phyloP scores from a whole-genome alignment of 2,797 vertebrate species.

The Heterohyrax brucei region DNA sequence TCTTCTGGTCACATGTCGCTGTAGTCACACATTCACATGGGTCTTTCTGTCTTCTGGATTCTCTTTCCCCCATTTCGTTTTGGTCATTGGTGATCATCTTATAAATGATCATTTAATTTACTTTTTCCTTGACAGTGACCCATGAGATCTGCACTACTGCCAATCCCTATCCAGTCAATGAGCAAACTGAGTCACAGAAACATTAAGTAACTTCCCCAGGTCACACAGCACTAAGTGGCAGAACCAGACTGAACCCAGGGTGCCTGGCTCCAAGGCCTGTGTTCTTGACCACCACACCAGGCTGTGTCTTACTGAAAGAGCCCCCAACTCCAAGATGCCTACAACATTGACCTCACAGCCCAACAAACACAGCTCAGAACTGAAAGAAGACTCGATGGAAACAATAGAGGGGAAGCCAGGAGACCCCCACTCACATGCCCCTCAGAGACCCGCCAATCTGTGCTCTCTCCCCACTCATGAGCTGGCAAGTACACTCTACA shows the following conservation, averaged over 20 bases:
- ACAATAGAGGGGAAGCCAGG: not conserved
- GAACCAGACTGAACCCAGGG: no score
- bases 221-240: no score
- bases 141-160: not conserved
- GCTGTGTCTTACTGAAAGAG: not conserved
- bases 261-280: not conserved
- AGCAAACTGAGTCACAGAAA: slow-evolving; percentile 23
- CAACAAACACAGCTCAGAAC: not conserved
- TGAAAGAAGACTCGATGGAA: not conserved
- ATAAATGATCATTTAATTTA: not conserved
- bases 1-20: no score
- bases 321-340: no score
- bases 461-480: rapidly evolving
- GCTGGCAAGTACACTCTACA: not conserved
- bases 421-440: not conserved
- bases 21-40: no score
- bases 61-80: no score
- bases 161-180: not conserved
- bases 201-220: not conserved
- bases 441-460: rapidly evolving
- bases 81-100: no score
- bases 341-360: not conserved
- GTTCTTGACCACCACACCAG: not conserved
- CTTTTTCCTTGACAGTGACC: not conserved
- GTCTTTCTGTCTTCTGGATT: no score